phyloP scores from a whole-genome alignment of 2,797 vertebrate genomes.

The Acrossocheilus fasciatus region DNA sequence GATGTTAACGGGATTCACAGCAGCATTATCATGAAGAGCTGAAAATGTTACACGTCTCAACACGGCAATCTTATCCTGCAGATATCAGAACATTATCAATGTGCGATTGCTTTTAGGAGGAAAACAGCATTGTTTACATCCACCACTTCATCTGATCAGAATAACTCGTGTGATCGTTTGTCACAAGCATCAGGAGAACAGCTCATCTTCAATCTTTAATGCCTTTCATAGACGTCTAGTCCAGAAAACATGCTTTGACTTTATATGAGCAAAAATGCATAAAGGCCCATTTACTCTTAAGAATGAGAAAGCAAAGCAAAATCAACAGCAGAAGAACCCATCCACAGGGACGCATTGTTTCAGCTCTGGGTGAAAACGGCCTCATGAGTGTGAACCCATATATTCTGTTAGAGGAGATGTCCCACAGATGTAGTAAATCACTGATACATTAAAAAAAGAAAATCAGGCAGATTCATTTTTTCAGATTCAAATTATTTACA shows the following conservation, averaged over 20 bases:
- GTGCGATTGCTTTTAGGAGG: neutral
- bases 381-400: neutral
- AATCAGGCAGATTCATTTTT: neutral
- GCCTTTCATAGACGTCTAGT: neutral
- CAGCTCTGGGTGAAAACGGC: neutral
- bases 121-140: no score
- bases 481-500: conserved; percentile 20
- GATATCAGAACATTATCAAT: no score
- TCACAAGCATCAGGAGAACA: neutral
- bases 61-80: neutral
- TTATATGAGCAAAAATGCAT: neutral
- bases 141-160: no score
- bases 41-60: neutral
- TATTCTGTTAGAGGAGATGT: neutral
- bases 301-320: neutral
- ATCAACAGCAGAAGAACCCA: neutral
- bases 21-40: neutral
- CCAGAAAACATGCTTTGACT: neutral
- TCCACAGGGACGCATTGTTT: neutral
- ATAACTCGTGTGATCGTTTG: no score
- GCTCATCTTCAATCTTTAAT: neutral
- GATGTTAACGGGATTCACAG: no score
- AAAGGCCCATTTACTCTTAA: neutral
- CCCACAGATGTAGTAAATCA: neutral
- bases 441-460: neutral